A percentile compares a stretch with the other conserved stretches of the same genome.
These are phyloP conservation scores for Alca torda DNA, from an alignment of 2,797 vertebrate genomes.

Conservation along the genomic window DNA sequence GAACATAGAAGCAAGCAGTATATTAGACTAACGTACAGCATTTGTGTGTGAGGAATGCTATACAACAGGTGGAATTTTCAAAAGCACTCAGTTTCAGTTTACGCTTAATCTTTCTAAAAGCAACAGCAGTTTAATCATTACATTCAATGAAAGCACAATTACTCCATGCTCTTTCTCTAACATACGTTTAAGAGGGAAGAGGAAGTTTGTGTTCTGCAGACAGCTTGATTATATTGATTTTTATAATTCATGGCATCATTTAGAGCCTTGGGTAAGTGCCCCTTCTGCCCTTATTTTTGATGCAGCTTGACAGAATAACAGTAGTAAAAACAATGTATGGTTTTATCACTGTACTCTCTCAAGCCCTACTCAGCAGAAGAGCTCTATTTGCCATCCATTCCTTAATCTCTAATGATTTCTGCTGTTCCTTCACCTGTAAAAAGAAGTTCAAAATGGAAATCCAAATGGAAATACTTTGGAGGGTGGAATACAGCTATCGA, in stretches of 20 bases:
- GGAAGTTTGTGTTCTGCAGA: background rate
- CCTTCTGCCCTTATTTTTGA: constrained; percentile 21
- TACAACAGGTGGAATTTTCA: background rate
- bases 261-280: background rate
- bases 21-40: background rate
- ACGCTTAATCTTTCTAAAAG: background rate
- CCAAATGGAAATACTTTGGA: background rate
- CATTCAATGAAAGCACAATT: constrained; percentile 8
- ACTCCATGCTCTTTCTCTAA: background rate
- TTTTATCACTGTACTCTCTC: background rate
- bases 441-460: constrained; percentile 22
- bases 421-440: background rate
- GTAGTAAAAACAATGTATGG: background rate
- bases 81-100: constrained; percentile 7
- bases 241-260: background rate
- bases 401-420: constrained; percentile 4
- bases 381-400: background rate
- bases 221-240: constrained; percentile 4
- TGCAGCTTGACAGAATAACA: constrained; percentile 4
- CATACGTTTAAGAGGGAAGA: background rate
- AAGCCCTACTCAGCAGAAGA: background rate
- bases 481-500: background rate
- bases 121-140: constrained; percentile 18
- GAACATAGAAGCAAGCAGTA: background rate
- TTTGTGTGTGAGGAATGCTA: background rate